A percentile compares a stretch with the other conserved stretches of the same genome.
phyloP scores from a whole-genome alignment of 2,797 vertebrate genomes.

The Urophycis tenuis region DNA sequence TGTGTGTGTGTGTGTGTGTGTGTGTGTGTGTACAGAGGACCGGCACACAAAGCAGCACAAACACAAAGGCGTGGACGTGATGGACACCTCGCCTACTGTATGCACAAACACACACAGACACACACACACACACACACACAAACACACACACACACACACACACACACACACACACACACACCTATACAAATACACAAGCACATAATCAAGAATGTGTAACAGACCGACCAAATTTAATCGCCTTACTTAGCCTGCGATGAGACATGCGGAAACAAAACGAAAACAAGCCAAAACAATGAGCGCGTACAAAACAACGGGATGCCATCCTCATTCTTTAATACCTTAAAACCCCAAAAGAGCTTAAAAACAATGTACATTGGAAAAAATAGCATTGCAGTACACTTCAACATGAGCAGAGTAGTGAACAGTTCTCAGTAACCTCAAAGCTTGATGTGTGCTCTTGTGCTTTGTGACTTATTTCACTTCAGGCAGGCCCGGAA shows the following conservation, averaged over 20 bases:
- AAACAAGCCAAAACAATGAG: not conserved
- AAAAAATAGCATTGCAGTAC: not conserved
- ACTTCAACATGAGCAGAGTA: not conserved
- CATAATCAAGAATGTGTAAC: not conserved
- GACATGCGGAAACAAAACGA: not conserved
- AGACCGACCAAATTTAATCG: not conserved
- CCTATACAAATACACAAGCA: not conserved
- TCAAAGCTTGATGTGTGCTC: constrained; percentile 37
- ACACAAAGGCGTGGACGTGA: constrained; percentile 1
- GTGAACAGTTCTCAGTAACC: constrained; percentile 19
- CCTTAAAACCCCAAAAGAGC: not conserved
- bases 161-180: not conserved
- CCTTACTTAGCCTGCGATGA: not conserved
- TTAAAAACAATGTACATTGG: not conserved
- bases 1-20: no score
- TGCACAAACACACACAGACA: not conserved
- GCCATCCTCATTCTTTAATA: not conserved
- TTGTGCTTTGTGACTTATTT: constrained; percentile 54
- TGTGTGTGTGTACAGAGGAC: no score
- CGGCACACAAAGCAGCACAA: not conserved
- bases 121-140: not conserved
- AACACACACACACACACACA: not conserved
- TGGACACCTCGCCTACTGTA: not conserved
- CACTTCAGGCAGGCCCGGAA: constrained; percentile 66
- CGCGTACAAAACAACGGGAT: not conserved